Percentiles rank a stretch among this genome's conserved stretches.
phyloP scores from a whole-genome alignment of 2,888 invertebrate genomes.

The Pyrgus malvae region DNA sequence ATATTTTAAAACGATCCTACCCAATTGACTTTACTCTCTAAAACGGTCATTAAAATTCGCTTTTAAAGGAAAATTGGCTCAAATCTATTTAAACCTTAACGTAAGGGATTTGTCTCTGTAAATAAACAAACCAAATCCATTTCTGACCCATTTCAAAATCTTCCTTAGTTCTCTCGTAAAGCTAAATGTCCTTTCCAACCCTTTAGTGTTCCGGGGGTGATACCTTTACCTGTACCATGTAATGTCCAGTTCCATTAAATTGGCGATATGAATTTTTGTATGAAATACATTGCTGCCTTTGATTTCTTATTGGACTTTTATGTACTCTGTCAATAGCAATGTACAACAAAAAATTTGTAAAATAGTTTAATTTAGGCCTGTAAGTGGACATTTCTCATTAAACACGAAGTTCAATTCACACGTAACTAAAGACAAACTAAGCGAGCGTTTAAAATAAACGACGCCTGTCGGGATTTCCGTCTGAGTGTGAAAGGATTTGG shows the following conservation, averaged over 20 bases:
- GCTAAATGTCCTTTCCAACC: slow-evolving; percentile 24
- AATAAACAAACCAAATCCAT: slow-evolving; percentile 18
- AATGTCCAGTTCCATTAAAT: no score
- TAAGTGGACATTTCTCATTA: slow-evolving; percentile 18
- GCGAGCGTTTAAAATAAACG: slow-evolving; percentile 22
- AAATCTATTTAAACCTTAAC: not conserved
- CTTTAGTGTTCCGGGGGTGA: slow-evolving; percentile 12
- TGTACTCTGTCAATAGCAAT: not conserved
- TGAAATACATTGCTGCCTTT: not conserved
- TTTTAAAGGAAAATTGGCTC: no score
- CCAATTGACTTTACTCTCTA: no score
- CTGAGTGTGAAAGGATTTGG: not conserved
- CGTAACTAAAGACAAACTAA: slow-evolving; percentile 28
- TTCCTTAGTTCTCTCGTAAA: slow-evolving; percentile 25
- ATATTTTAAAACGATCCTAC: no score
- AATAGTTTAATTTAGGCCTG: not conserved
- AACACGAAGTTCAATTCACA: slow-evolving; percentile 23
- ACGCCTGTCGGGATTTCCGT: slow-evolving; percentile 6
- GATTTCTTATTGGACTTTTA: not conserved
- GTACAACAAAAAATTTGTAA: not conserved
- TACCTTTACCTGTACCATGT: slow-evolving; percentile 12
- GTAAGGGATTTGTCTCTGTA: not conserved
- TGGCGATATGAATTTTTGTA: not conserved
- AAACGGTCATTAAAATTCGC: no score
- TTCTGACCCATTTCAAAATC: slow-evolving; percentile 25